Conservation (phyloP, 2,113 vertebrate genomes). For the Rynchops niger region DNA sequence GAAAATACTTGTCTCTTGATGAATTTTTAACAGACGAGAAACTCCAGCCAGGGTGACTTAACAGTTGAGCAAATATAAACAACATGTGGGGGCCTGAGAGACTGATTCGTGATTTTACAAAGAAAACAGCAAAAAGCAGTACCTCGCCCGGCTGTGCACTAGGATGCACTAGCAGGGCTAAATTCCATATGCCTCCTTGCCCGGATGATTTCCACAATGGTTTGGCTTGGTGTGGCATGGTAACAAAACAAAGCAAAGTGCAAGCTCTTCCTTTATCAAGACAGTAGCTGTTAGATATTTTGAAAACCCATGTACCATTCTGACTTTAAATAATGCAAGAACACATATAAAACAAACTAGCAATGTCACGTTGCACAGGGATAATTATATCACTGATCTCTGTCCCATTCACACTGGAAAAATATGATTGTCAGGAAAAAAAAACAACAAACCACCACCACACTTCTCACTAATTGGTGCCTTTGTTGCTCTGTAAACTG, state of each 20-base stretch:
- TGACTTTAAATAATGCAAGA: not conserved
- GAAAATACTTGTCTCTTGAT: not conserved
- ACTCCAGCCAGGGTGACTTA: not conserved
- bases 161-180: not conserved
- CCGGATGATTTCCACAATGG: not conserved
- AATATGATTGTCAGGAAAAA: not conserved
- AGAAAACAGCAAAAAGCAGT: not conserved
- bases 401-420: not conserved
- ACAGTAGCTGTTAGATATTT: not conserved
- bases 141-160: not conserved
- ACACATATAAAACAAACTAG: not conserved
- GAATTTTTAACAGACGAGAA: not conserved
- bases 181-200: not conserved
- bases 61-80: not conserved
- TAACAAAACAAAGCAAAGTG: not conserved
- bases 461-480: not conserved
- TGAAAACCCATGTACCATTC: not conserved
- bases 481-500: not conserved
- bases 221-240: not conserved
- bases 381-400: not conserved
- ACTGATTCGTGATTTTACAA: not conserved
- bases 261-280: not conserved
- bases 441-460: accelerated
- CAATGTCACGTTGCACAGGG: not conserved
- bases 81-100: not conserved